Evolutionary conservation across 2,888 invertebrate genomes (phyloP).

Genomic region (Syritta pipiens): DNA sequence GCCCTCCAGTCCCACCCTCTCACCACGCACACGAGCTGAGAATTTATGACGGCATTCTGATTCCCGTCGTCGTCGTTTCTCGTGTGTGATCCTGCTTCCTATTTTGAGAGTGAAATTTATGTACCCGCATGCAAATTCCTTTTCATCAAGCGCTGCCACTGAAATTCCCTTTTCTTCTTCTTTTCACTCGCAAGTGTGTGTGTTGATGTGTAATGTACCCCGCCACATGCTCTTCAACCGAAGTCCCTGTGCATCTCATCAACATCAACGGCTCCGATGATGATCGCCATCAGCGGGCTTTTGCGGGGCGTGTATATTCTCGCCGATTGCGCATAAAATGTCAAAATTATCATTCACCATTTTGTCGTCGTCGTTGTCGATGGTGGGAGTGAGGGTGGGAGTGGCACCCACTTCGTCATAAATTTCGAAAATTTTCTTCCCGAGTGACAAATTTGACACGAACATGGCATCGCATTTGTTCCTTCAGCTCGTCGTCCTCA

Average conservation of each 20-base stretch:
- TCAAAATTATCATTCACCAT: slow-evolving; percentile 55
- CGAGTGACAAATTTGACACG: slow-evolving; percentile 62
- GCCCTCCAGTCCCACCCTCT: too few species aligned
- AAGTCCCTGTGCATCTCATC: neutral
- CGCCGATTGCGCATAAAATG: slow-evolving; percentile 35
- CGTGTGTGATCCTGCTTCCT: neutral
- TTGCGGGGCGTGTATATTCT: neutral
- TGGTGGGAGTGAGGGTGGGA: neutral
- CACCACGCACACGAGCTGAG: too few species aligned
- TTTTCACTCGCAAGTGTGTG: slow-evolving; percentile 14
- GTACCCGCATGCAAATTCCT: slow-evolving; percentile 48
- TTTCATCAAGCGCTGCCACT: slow-evolving; percentile 41
- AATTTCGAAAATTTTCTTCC: slow-evolving; percentile 44
- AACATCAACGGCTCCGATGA: neutral
- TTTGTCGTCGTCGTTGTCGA: slow-evolving; percentile 16
- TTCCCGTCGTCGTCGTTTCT: neutral
- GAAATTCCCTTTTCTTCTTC: slow-evolving; percentile 36
- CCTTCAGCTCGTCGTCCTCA: neutral
- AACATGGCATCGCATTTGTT: slow-evolving; percentile 59
- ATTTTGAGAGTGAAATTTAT: slow-evolving; percentile 39
- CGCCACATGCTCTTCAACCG: neutral
- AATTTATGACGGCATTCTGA: slow-evolving; percentile 28
- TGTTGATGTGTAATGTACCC: neutral
- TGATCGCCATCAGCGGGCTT: slow-evolving; percentile 13
- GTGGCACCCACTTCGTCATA: slow-evolving; percentile 27